Conservation (phyloP, 2,797 vertebrate genomes). For the Picus viridis region DNA sequence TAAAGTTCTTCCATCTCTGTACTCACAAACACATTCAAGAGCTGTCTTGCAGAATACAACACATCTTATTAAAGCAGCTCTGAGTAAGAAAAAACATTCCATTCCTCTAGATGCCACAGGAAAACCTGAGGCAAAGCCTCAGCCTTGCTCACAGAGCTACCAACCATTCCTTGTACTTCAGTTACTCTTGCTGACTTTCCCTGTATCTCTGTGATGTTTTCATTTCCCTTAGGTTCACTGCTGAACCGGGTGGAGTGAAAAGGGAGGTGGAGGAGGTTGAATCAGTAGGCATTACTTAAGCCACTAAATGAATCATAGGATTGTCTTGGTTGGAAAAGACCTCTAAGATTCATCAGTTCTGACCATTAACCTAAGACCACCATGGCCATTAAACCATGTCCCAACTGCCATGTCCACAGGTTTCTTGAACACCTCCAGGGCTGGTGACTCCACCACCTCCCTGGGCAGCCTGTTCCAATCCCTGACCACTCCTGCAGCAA, state of each 20-base stretch:
- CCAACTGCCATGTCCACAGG: no score
- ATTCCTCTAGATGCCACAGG: neutral
- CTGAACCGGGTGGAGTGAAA: neutral
- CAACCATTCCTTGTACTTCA: rapidly evolving
- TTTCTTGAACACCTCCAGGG: no score
- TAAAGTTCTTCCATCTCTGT: neutral
- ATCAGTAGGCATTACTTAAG: neutral
- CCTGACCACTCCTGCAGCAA: no score
- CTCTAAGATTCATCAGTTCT: no score
- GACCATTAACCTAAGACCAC: no score
- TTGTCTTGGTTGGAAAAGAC: no score
- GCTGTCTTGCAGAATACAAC: neutral
- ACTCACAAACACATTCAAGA: neutral
- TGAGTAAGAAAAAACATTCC: neutral
- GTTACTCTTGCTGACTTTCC: neutral
- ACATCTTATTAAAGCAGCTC: neutral
- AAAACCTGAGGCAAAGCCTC: neutral
- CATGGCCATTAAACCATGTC: no score
- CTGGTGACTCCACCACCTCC: no score
- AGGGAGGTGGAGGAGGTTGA: neutral
- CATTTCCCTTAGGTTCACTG: neutral
- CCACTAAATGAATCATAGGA: neutral
- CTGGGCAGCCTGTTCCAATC: no score
- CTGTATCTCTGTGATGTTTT: neutral
- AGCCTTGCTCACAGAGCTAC: neutral